Evolutionary conservation across 2,888 invertebrate species (phyloP), one percentile per base, ranked within the genome.

Genomic region (Pogonocherus hispidulus): DNA sequence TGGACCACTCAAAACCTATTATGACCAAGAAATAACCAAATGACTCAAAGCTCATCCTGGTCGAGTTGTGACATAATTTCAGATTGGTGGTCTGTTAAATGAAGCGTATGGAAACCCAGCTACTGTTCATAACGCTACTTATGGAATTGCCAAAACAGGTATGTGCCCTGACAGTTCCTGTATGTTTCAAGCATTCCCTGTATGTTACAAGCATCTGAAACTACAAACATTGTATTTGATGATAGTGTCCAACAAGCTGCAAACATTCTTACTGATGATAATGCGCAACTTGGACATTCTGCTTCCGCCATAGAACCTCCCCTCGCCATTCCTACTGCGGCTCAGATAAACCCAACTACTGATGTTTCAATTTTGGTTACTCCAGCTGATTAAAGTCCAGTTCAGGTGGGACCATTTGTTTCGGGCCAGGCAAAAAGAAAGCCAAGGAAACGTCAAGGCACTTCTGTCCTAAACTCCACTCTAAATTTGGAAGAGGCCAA

Each of bases 371-470:
- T 55, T 35, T 32, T 55, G 55, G 19, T 55, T 55, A 55, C 55
- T 18, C 37, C 37, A 35, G 35, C 55, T n/a, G 37, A 55, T 55
- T 55, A 35, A 32, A 55, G 55, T 35, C 55, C 55, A 55, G 55
- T 55, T 35, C 35, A 8, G 20, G 55, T 55, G 4, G 55, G 55
- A n/a, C n/a, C n/a, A n/a, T n/a, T n/a, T n/a, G n/a, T n/a, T n/a
- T n/a, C n/a, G n/a, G n/a, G n/a, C n/a, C 55, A 55, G 37, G 55
- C 35, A 55, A 55, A 35, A 37, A 55, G 41, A 41, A 41, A 55
- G 37, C 8, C 55, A 55, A 55, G 32, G 37, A 55, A 55, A 55
- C 55, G 55, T 55, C 55, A 55, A 55, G n/a, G n/a, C 27, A 54
- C 27, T 54, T 19, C 23, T 23, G 23, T 23, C 23, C 23, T 23